A percentile compares a stretch with the other conserved stretches of the same genome.
phyloP scores from a whole-genome alignment of 2,797 vertebrate species.

The Muscicapa comitata region DNA sequence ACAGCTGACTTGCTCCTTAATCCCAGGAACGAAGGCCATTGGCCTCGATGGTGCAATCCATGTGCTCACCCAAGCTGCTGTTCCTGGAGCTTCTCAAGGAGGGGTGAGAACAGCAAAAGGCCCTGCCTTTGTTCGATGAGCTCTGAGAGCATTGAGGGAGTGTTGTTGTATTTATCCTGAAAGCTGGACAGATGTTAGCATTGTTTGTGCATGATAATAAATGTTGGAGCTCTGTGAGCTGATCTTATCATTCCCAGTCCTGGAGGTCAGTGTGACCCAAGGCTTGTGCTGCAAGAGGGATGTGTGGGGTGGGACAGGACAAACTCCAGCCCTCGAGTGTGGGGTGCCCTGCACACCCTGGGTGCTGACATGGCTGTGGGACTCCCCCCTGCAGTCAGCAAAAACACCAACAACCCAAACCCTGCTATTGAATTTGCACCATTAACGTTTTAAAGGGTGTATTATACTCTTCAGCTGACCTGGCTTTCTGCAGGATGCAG shows the following conservation, averaged over 20 bases:
- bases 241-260: neutral
- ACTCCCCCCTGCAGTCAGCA: neutral
- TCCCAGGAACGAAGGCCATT: neutral
- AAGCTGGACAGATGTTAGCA: neutral
- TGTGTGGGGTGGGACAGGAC: neutral
- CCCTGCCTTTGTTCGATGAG: neutral
- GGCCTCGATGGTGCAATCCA: neutral
- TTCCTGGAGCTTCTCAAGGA: neutral
- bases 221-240: neutral
- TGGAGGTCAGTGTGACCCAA: neutral
- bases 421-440: neutral
- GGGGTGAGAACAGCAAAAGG: neutral
- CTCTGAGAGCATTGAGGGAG: neutral
- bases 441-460: neutral
- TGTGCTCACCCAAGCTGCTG: neutral
- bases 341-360: neutral
- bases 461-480: neutral
- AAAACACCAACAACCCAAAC: neutral
- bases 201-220: neutral
- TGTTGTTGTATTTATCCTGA: neutral
- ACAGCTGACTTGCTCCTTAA: neutral
- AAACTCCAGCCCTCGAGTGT: rapidly evolving
- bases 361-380: neutral
- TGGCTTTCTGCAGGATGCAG: constrained; percentile 50
- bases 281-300: neutral